phyloP scores from a whole-genome alignment of 1,140 invertebrate species.

The Drosophila sucinea region DNA sequence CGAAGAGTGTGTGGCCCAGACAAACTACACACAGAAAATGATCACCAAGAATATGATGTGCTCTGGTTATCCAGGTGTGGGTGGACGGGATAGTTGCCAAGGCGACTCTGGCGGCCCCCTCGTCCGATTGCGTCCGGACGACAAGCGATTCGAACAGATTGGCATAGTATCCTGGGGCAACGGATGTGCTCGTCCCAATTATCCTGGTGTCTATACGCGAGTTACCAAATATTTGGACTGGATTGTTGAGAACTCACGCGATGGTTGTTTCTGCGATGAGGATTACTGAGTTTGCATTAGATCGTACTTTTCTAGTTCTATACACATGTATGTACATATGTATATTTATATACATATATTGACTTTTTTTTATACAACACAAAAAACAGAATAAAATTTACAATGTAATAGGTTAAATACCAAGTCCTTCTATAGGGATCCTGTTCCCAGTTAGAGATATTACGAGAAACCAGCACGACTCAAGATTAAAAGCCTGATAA shows the following conservation, averaged over 20 bases:
- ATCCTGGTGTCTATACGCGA: constrained; percentile 92
- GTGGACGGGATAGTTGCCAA: constrained; percentile 93
- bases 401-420: constrained; percentile 55
- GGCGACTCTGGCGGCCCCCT: constrained; percentile 96
- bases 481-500: not conserved
- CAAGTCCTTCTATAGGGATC: no score
- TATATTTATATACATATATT: constrained; percentile 47
- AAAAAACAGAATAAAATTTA: constrained; percentile 65
- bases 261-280: constrained; percentile 88
- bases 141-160: constrained; percentile 91
- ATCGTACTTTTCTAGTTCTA: constrained; percentile 47
- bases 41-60: constrained; percentile 95
- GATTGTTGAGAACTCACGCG: constrained; percentile 89
- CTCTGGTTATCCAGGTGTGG: constrained; percentile 89
- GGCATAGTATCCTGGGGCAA: constrained; percentile 88
- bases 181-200: constrained; percentile 89
- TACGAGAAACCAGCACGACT: not conserved
- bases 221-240: constrained; percentile 90
- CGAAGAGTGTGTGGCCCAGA: constrained; percentile 88
- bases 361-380: not conserved
- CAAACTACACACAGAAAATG: constrained; percentile 90
- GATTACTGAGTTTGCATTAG: constrained; percentile 76
- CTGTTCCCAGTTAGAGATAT: not conserved
- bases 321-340: constrained; percentile 37
- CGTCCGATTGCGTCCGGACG: constrained; percentile 87